phyloP scores from a whole-genome alignment of 1,140 invertebrate genomes.

The Caerostris extrusa region DNA sequence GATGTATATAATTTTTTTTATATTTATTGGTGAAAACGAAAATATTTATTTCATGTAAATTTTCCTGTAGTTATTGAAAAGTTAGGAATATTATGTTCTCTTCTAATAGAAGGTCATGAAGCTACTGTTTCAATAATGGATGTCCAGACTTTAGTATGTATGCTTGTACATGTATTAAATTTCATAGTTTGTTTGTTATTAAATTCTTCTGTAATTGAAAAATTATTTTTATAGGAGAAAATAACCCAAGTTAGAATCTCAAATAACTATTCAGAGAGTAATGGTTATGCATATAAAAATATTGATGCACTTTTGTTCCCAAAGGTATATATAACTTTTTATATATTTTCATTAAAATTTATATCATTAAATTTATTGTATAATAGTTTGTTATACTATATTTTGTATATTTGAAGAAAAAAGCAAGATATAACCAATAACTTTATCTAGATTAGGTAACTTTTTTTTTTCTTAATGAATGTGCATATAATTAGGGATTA shows the following conservation, averaged over 20 bases:
- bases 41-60: slow-evolving; percentile 31
- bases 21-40: too few species aligned
- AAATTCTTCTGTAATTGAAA: neutral
- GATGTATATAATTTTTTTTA: too few species aligned
- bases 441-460: too few species aligned
- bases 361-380: neutral
- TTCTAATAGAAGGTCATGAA: slow-evolving; percentile 16
- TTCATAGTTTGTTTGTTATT: neutral
- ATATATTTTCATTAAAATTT: neutral
- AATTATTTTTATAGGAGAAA: slow-evolving; percentile 51
- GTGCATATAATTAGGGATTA: too few species aligned
- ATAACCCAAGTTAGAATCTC: slow-evolving; percentile 39
- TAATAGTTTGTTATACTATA: neutral
- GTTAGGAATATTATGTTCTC: slow-evolving; percentile 56
- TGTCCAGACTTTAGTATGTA: slow-evolving; percentile 70
- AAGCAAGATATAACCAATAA: too few species aligned
- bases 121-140: slow-evolving; percentile 74
- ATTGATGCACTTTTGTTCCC: slow-evolving; percentile 42
- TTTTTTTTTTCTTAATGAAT: too few species aligned
- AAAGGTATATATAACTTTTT: slow-evolving; percentile 25
- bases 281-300: slow-evolving; percentile 47
- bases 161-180: neutral
- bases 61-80: slow-evolving; percentile 62
- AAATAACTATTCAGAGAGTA: neutral
- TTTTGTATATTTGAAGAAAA: too few species aligned